These are phyloP conservation scores for Colossoma macropomum DNA, from an alignment of 2,113 vertebrate species.

Conservation along the genomic window DNA sequence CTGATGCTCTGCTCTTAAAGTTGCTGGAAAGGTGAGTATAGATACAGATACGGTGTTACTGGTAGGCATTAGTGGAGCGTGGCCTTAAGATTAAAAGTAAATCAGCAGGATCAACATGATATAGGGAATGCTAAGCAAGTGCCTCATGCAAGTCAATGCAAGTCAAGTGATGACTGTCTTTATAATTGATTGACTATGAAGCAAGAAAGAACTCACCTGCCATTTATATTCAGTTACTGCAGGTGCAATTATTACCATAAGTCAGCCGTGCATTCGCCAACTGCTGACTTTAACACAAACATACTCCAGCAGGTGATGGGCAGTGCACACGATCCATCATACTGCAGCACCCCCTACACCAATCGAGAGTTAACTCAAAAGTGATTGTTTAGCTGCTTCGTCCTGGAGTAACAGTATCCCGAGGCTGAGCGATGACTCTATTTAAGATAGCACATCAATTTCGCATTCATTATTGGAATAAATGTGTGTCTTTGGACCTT, in stretches of 20 bases:
- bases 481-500: constrained; percentile 22
- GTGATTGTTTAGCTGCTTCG: constrained; percentile 1
- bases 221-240: background rate
- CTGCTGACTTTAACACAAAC: background rate
- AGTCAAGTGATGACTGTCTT: background rate
- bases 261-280: background rate
- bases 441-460: constrained; percentile 18
- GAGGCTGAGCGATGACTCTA: constrained; percentile 6
- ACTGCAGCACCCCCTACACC: background rate
- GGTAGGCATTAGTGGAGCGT: too few relatives aligned
- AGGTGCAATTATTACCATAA: background rate
- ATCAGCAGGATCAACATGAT: too few relatives aligned
- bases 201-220: background rate
- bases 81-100: too few relatives aligned
- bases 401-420: background rate
- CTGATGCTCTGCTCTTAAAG: too few relatives aligned
- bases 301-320: background rate
- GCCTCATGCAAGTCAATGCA: background rate
- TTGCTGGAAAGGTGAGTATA: background rate
- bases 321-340: background rate
- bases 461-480: constrained; percentile 8
- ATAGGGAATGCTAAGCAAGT: too few relatives aligned
- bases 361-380: constrained; percentile 2
- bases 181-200: background rate
- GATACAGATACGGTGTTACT: too few relatives aligned